Evolutionary conservation across 1,140 invertebrate species (phyloP), one percentile per base, ranked within the genome.

Genomic region (Cyrtorhinus lividipennis): DNA sequence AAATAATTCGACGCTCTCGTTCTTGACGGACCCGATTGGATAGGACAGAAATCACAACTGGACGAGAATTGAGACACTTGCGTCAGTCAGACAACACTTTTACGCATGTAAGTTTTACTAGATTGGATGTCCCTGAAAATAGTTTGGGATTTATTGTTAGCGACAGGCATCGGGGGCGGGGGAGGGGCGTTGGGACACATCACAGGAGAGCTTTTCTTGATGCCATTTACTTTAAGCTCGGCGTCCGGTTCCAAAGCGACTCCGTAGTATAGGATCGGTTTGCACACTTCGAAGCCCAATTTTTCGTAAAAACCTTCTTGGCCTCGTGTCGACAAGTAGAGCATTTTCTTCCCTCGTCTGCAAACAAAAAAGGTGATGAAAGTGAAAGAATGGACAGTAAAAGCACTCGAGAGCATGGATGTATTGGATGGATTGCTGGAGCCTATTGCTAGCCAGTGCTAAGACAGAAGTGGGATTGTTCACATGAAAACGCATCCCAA

Each of bases 251-350:
- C n/a, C 38, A 61, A n/a, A 2, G 25, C 38, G 59, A 24, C 30
- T 8, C 68, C 68, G 65, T 67, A 72, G 64, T 72, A 65, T 15
- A 66, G 60, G 27, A 73, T 57, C 24, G 72, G 72, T 24, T 69
- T 63, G 65, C 71, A 71, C 22, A 65, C 56, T 26, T 58, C 20
- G 62, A 73, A 74, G 1, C 72, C 72, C 3, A 74, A 62, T 64
- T 70, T 71, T 24, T 62, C 26, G 65, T 74, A 74, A 67, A 74
- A 74, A 53, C 63, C 68, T 70, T 72, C 67, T 66, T 73, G 67
- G 46, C 70, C 71, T 27, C 65, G 61, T 23, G 72, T 73, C 15
- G 71, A 71, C 24, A 73, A 66, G 56, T 71, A 72, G 1, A 71
- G 62, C n/a, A 48, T 64, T 58, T 53, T 61, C 24, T 71, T 66